A percentile compares a stretch with the other conserved stretches of the same genome.
phyloP scores from a whole-genome alignment of 2,113 vertebrate genomes.

The Cyprinodon brontotheroides region DNA sequence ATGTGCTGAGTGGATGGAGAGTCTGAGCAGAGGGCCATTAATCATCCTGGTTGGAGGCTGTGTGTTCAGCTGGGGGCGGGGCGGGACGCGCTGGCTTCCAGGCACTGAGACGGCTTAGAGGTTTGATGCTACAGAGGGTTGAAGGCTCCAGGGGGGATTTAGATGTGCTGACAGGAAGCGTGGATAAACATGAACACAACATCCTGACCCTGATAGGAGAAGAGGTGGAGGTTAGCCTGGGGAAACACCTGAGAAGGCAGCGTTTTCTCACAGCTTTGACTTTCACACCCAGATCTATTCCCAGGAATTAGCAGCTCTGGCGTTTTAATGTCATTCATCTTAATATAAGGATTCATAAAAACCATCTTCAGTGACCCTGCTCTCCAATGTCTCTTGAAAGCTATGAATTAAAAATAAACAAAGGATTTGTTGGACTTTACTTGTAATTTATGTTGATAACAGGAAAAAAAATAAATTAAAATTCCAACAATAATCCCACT shows the following conservation, averaged over 20 bases:
- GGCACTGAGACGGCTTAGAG: conserved; percentile 25
- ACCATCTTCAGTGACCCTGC: too few species aligned
- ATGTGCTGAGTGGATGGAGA: conserved; percentile 82
- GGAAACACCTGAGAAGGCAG: neutral
- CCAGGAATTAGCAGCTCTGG: neutral
- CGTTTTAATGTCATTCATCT: neutral
- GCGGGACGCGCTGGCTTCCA: conserved; percentile 15
- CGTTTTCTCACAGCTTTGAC: neutral
- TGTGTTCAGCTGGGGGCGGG: conserved; percentile 15
- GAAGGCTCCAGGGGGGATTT: conserved; percentile 55
- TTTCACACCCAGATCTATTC: neutral
- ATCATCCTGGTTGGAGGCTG: conserved; percentile 72
- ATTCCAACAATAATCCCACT: too few species aligned
- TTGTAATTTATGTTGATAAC: too few species aligned
- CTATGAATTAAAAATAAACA: too few species aligned
- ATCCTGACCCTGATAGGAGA: conserved; percentile 41
- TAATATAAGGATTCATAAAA: too few species aligned
- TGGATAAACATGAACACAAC: conserved; percentile 73
- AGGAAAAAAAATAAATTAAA: too few species aligned
- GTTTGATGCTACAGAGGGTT: conserved; percentile 42
- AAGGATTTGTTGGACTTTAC: too few species aligned
- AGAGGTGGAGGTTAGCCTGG: conserved; percentile 13
- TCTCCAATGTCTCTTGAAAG: too few species aligned
- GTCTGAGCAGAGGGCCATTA: conserved; percentile 82
- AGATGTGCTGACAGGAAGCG: conserved; percentile 80